A percentile compares a stretch with the other conserved stretches of the same genome.
Conservation (phyloP, 2,113 vertebrate species). For the Nannobrachium achirus region DNA sequence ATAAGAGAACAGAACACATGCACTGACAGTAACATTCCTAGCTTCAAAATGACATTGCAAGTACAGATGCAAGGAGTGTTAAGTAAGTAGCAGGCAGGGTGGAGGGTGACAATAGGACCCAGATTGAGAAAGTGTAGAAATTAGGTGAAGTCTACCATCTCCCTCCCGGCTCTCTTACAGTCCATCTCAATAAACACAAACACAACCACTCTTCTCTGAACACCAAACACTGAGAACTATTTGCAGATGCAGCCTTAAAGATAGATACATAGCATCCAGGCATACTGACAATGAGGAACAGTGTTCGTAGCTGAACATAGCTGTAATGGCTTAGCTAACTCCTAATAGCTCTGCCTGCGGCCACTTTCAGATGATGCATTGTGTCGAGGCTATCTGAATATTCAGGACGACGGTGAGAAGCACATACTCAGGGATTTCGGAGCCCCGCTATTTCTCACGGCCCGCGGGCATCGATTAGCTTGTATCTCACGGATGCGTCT, state of each 20-base stretch:
- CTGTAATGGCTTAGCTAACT: neutral
- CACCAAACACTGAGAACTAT: too few relatives aligned
- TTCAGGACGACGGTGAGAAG: neutral
- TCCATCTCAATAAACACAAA: too few relatives aligned
- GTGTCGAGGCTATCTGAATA: neutral
- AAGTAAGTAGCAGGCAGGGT: too few relatives aligned
- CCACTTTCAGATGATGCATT: neutral
- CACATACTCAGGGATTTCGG: neutral
- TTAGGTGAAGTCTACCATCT: too few relatives aligned
- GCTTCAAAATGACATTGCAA: too few relatives aligned
- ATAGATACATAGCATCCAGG: neutral
- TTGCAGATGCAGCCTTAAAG: neutral
- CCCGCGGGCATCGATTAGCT: constrained; percentile 1
- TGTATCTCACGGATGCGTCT: neutral
- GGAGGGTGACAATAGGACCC: too few relatives aligned
- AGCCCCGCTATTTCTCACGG: neutral
- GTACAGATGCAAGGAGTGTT: too few relatives aligned
- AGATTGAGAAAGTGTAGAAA: too few relatives aligned
- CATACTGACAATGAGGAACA: neutral
- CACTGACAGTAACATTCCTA: too few relatives aligned
- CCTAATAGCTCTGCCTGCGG: neutral
- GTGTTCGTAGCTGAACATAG: neutral
- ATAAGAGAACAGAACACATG: too few relatives aligned
- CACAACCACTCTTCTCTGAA: too few relatives aligned
- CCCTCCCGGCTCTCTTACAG: too few relatives aligned